Evolutionary conservation across 2,113 vertebrate species (phyloP), one percentile per base, ranked within the genome.

Genomic region (Capreolus pygargus): DNA sequence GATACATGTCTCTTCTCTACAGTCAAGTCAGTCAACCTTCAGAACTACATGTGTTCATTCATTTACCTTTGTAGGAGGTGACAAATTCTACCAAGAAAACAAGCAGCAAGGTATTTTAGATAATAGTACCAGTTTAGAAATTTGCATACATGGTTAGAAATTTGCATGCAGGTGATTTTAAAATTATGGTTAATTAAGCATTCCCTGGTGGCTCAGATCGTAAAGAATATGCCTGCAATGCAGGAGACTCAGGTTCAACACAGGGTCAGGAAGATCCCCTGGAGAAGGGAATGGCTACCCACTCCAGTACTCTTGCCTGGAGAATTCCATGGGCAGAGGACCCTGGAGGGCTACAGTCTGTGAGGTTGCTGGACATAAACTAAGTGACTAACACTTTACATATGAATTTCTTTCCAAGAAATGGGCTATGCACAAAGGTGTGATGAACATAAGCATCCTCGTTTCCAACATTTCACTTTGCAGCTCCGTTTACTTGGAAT

Each of bases 401-500:
- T 36, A 89, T 39, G 67, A 91, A 95, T 96, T 89, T 0, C 89
- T 89, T 91, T 93, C 60, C 97, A 95, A 70, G 88, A 95, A 98
- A 96, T 74, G 50, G 58, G 96, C 55, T 61, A 55, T 86, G 61
- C n/a, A 96, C 86, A 95, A 94, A 98, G 88, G 86, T 84, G 36
- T 84, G 76, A 94, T 0, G 43, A 97, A 87, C 95, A 36, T 58
- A 97, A 92, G 97, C 97, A 98, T 98, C 96, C 97, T 97, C 64
- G 94, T 70, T 81, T 95, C 96, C 96, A 97, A 1, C 95, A 28
- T 97, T 98, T 98, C 98, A 95, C 98, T 98, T 98, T 94, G 97
- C 55, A 98, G 97, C 97, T 96, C 94, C 98, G 98, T 98, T 99
- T 99, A 96, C 97, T 96, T 98, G 98, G 98, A 98, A 98, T 4